Evolutionary conservation across 1,140 invertebrate species (phyloP).

Genomic region (Argopecten irradians): DNA sequence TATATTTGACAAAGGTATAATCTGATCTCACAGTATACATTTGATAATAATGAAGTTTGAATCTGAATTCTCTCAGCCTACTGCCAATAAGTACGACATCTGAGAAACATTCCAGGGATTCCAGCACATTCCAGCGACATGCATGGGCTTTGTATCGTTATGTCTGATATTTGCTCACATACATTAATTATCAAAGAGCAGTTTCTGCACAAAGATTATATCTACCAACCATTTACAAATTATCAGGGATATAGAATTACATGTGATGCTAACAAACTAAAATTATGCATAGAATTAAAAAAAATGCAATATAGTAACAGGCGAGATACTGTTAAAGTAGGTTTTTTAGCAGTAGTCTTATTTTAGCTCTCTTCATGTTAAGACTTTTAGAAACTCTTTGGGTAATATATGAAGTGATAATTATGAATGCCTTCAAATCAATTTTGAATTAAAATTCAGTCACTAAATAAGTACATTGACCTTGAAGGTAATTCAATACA

Average conservation of each 20-base stretch:
- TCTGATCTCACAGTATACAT: not conserved
- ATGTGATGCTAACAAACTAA: not conserved
- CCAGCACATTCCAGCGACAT: not conserved
- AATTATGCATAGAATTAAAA: no score
- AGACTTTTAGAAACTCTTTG: no score
- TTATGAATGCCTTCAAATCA: no score
- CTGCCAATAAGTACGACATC: not conserved
- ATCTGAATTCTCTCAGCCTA: not conserved
- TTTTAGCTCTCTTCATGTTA: no score
- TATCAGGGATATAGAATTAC: not conserved
- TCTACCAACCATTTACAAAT: not conserved
- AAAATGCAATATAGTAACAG: no score
- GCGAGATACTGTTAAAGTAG: no score
- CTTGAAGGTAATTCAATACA: no score
- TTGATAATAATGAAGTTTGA: not conserved
- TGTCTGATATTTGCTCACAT: slow-evolving; percentile 13
- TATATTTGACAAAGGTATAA: not conserved
- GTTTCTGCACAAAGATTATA: not conserved
- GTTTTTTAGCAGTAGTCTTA: no score
- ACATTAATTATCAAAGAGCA: not conserved
- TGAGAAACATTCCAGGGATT: slow-evolving; percentile 7
- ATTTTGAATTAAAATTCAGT: no score
- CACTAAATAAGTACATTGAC: no score
- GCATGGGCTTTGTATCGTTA: not conserved
- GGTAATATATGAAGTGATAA: no score